Evolutionary conservation across 2,797 vertebrate genomes (phyloP), one percentile per base, ranked within the genome.

Genomic region (Lepilemur septentrionalis): DNA sequence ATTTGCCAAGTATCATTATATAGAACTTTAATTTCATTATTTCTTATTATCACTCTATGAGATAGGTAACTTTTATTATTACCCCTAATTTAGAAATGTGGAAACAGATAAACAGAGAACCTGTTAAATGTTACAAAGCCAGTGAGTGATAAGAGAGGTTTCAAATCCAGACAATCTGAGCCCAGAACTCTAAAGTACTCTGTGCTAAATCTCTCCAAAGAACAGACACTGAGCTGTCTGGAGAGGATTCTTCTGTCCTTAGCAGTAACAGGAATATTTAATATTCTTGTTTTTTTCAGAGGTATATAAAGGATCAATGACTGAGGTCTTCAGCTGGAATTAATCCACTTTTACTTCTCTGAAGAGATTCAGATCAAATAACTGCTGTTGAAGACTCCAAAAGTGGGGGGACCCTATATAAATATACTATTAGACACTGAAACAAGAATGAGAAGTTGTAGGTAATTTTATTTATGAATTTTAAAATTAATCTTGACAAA

Each of bases 401-500:
- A 57, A 57, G 22, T 3, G 35, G 59, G 15, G 48, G 10, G 14
- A 57, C 9, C 30, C 43, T 81, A 73, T 12, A 86, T 28, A 92
- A 92, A 85, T 20, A 73, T 18, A 70, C 50, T 87, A 48, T 61
- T 30, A 61, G 22, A 75, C 73, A 83, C 30, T 23, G 10, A 72
- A 87, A 57, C 7, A 78, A 59, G 11, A 86, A 89, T 12, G 22
- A 50, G 52, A 93, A 72, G 41, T 55, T 43, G 13, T 83, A 41
- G n/a, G 30, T 95, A 57, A 91, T 87, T 85, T 90, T 67, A 80
- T 48, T 78, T 73, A 72, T 2, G n/a, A 70, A 75, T 73, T 89
- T 91, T 83, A 43, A 82, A 88, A 70, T 48, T 78, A 91, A 95
- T 50, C 84, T 73, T 80, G 55, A 94, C 41, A 89, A 94, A 94